Base-by-base conservation (phyloP, 2,888 invertebrate genomes). In the Penaeus monodon region DNA sequence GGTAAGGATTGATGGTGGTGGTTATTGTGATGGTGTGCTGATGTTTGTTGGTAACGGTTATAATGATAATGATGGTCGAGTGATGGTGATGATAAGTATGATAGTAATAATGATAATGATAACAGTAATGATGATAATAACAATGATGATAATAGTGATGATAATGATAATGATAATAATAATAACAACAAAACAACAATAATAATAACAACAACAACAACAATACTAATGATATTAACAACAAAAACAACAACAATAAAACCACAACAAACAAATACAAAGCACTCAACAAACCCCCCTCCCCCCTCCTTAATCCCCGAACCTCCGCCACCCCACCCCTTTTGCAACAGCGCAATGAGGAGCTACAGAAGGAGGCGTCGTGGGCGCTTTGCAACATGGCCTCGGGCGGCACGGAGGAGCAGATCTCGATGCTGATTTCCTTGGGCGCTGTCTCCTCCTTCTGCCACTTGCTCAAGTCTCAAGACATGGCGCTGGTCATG, bases 351-450 rank as follows among this genome's bases (percentile, higher is more conserved):
- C 27, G 77, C 0, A 81, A 82, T 44, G 57, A 33, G 6, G 86
- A 88, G 84, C 86, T 97, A 0, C 97, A 98, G 92, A 99, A 99
- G 93, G 99, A 99, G 93, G 96, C 98, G 0, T 96, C 98, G 0
- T 99, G 99, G 99, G 98, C 98, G 0, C 93, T 99, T 85, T 99
- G 99, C 33, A 99, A 99, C 92, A 96, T 99, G 84, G 99, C 99
- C 0, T 98, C 98, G 0, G 81, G 86, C 33, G 99, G 99, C 17
- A 97, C 96, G 0, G 95, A 96, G 0, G 96, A 96, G 0, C 98
- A 99, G 92, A 99, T 70, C 63, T 29, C 33, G 22, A 29, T 81
- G 77, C 27, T 86, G 77, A 44, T 70, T 38, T 66, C 57, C 24
- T 1, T 24, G 7, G 86, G 86, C 20, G n/a, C 82, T 57, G 24